Conservation (phyloP, 1,140 invertebrate genomes). For the honey bee (Apis mellifera) region DNA sequence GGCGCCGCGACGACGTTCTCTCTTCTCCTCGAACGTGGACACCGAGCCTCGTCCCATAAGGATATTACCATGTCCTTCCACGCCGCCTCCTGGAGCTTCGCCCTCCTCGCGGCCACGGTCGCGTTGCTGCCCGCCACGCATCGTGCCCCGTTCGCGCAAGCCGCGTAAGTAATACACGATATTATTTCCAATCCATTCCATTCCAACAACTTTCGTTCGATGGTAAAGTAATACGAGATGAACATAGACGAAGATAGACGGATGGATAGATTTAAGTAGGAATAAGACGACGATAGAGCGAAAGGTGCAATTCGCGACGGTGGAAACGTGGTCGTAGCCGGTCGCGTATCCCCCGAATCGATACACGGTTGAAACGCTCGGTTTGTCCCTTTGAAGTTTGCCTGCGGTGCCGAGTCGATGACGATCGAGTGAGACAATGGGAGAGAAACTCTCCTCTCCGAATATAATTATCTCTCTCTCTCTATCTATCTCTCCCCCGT, state of each 20-base stretch:
- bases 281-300: no score
- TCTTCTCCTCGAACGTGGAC: slow-evolving; percentile 44
- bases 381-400: not conserved
- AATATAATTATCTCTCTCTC: no score
- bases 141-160: slow-evolving; percentile 79
- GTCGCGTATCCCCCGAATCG: slow-evolving; percentile 17
- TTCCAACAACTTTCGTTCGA: no score
- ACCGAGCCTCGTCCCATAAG: slow-evolving; percentile 22
- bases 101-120: slow-evolving; percentile 79
- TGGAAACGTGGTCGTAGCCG: not conserved
- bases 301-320: no score
- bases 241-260: no score
- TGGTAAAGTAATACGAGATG: no score
- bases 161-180: slow-evolving; percentile 77
- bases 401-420: not conserved
- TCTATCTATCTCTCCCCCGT: not conserved
- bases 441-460: no score
- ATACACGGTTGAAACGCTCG: slow-evolving; percentile 28
- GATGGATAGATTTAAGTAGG: no score
- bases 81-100: slow-evolving; percentile 79
- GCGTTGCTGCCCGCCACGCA: slow-evolving; percentile 79
- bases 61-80: slow-evolving; percentile 75
- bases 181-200: slow-evolving; percentile 15
- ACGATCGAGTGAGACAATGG: no score
- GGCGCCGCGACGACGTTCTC: slow-evolving; percentile 28